A percentile compares a stretch with the other conserved stretches of the same genome.
These are phyloP conservation scores for Poeciliopsis paucimaculata DNA, from an alignment of 2,797 vertebrate genomes.

Conservation along the genomic window DNA sequence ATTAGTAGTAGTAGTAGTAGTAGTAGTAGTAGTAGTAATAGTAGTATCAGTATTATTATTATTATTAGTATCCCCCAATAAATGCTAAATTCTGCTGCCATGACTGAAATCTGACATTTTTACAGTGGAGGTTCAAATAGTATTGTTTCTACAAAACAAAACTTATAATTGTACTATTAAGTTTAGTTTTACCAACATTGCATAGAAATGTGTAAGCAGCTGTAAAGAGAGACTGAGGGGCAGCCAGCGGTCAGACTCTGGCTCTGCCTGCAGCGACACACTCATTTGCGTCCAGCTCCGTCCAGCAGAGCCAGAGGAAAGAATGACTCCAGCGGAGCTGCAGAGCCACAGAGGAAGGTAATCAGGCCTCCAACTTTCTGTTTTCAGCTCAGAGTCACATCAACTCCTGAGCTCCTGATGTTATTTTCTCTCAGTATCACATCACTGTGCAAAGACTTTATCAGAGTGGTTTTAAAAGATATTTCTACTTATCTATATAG, in stretches of 20 bases:
- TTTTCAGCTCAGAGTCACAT: slow-evolving; percentile 43
- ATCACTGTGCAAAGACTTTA: slow-evolving; percentile 34
- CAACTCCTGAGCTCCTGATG: slow-evolving; percentile 21
- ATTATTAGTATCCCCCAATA: neutral
- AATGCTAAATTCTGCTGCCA: neutral
- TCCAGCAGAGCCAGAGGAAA: slow-evolving; percentile 62
- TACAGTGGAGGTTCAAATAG: neutral
- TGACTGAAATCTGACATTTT: neutral
- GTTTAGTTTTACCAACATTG: slow-evolving; percentile 10
- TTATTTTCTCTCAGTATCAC: slow-evolving; percentile 37
- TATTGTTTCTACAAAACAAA: neutral
- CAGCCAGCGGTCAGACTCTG: neutral
- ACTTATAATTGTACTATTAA: neutral
- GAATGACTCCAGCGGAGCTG: slow-evolving; percentile 57
- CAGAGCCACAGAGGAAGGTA: slow-evolving; percentile 64
- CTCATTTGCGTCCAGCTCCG: slow-evolving; percentile 40
- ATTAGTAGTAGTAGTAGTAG: too few relatives aligned
- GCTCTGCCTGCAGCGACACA: slow-evolving; percentile 17
- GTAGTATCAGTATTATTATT: neutral
- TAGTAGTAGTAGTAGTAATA: too few relatives aligned
- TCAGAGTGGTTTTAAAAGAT: slow-evolving; percentile 15
- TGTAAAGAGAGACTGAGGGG: slow-evolving; percentile 4
- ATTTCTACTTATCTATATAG: slow-evolving; percentile 13
- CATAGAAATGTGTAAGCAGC: slow-evolving; percentile 8
- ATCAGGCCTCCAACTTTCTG: slow-evolving; percentile 39